These are phyloP conservation scores for Butastur rufipennis DNA, from an alignment of 2,113 vertebrate genomes.

Conservation along the genomic window DNA sequence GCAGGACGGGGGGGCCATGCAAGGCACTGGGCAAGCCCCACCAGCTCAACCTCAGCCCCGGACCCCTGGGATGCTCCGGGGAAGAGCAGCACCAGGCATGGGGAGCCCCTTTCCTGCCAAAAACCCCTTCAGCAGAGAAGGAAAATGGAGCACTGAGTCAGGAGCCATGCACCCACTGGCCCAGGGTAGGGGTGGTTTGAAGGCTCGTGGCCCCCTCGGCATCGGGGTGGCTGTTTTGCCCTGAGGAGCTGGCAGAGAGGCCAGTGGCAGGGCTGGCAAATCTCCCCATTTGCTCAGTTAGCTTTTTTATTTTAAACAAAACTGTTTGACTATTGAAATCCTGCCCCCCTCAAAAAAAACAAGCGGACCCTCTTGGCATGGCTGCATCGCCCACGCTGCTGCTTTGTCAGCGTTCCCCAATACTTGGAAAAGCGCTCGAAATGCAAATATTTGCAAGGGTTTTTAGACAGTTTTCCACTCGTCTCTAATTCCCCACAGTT, in stretches of 20 bases:
- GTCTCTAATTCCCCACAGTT: not conserved
- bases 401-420: not conserved
- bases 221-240: not conserved
- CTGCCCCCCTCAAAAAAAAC: not conserved
- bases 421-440: not conserved
- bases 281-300: not conserved
- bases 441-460: constrained; percentile 17
- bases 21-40: not conserved
- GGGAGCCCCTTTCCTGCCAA: not conserved
- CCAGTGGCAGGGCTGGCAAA: not conserved
- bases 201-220: not conserved
- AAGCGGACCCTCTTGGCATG: not conserved
- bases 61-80: not conserved
- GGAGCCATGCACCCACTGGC: not conserved
- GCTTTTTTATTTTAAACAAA: not conserved
- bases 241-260: not conserved
- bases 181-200: not conserved
- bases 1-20: not conserved
- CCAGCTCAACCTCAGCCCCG: not conserved
- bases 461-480: constrained; percentile 5
- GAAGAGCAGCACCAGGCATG: not conserved
- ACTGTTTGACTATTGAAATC: not conserved
- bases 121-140: not conserved
- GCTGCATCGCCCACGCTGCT: not conserved
- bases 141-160: not conserved